Evolutionary conservation across 2,797 vertebrate species (phyloP).

Genomic region (Scleropages formosus): DNA sequence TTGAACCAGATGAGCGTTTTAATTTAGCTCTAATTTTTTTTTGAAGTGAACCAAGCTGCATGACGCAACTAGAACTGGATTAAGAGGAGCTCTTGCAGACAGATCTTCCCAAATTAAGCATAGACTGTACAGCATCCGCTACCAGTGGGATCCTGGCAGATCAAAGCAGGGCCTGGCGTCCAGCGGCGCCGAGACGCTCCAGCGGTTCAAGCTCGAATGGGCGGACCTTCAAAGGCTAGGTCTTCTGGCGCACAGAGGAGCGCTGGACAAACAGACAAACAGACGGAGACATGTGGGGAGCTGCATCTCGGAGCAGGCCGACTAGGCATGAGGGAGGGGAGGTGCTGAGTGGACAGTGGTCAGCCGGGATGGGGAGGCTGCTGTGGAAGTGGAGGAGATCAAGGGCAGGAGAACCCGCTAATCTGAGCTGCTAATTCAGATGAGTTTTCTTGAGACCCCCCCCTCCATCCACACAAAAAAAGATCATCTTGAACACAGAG

Average conservation of each 20-base stretch:
- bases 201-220: background rate
- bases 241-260: background rate
- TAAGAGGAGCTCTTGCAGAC: conserved; percentile 13
- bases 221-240: conserved; percentile 26
- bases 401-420: too few relatives aligned
- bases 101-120: background rate
- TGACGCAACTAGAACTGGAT: conserved; percentile 8
- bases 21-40: conserved; percentile 5
- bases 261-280: background rate
- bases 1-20: conserved; percentile 17
- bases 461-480: too few relatives aligned
- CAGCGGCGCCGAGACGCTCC: background rate
- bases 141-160: conserved; percentile 36
- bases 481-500: background rate
- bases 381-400: too few relatives aligned
- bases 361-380: background rate
- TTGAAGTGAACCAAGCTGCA: background rate
- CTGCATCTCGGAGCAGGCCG: conserved; percentile 27
- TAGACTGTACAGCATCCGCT: conserved; percentile 29
- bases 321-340: conserved; percentile 37
- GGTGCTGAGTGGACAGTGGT: conserved; percentile 12
- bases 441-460: too few relatives aligned
- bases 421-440: too few relatives aligned
- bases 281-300: background rate
- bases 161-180: conserved; percentile 41